Conservation (phyloP, 2,113 vertebrate genomes). For the Carlito syrichta region DNA sequence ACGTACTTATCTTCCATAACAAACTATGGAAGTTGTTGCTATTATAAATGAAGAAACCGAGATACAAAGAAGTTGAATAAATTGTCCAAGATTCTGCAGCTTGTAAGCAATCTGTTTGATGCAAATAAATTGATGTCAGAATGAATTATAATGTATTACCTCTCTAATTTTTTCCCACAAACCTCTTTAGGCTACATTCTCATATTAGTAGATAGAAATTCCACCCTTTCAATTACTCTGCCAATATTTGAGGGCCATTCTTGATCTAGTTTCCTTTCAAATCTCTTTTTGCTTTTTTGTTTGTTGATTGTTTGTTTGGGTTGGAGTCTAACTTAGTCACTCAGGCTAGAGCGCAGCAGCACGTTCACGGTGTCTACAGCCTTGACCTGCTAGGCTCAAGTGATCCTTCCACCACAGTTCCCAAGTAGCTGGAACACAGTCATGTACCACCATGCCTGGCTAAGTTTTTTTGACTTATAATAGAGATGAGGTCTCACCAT, state of each 20-base stretch:
- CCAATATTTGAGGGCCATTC: background rate
- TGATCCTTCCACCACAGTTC: too few relatives aligned
- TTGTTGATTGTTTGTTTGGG: too few relatives aligned
- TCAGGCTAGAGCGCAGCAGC: too few relatives aligned
- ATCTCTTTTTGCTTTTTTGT: too few relatives aligned
- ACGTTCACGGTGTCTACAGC: too few relatives aligned
- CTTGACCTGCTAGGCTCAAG: too few relatives aligned
- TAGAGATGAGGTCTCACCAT: too few relatives aligned
- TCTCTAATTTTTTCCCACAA: background rate
- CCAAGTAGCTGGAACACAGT: too few relatives aligned
- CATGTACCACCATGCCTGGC: too few relatives aligned
- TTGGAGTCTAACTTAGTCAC: too few relatives aligned
- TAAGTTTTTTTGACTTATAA: too few relatives aligned
- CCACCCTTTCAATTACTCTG: background rate
- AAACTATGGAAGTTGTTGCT: background rate
- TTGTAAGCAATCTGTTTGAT: background rate
- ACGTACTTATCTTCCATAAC: background rate
- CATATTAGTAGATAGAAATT: background rate
- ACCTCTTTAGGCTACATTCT: background rate
- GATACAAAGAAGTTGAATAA: background rate
- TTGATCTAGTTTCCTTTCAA: background rate
- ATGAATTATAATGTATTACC: background rate
- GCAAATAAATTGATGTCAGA: background rate
- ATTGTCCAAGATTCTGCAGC: background rate
- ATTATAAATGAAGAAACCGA: background rate